Conservation (phyloP, 1,140 invertebrate genomes). For the Ceratosolen solmsi region DNA sequence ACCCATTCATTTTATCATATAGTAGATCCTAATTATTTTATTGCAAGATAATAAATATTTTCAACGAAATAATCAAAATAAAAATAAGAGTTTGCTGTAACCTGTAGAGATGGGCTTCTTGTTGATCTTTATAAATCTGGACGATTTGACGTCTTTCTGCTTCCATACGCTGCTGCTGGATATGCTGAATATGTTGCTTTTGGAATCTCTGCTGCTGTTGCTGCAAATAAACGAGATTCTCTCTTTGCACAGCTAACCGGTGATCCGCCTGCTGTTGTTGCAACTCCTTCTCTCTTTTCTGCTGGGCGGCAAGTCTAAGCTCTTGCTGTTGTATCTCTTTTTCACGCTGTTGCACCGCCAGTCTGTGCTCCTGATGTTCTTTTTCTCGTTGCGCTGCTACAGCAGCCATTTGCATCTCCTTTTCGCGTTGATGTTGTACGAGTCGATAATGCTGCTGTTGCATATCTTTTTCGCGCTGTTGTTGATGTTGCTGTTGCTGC, state of each 20-base stretch:
- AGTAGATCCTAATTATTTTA: no score
- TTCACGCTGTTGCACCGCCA: conserved; percentile 55
- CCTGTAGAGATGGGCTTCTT: conserved; percentile 44
- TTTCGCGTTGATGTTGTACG: conserved; percentile 62
- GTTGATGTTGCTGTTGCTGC: conserved; percentile 59
- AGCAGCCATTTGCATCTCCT: conserved; percentile 59
- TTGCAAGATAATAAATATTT: no score
- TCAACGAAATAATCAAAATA: no score
- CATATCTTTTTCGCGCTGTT: conserved; percentile 63
- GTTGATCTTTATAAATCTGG: conserved; percentile 45
- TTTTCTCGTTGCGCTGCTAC: conserved; percentile 49
- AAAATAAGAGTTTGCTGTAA: no score
- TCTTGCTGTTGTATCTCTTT: conserved; percentile 59
- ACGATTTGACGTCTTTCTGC: conserved; percentile 58
- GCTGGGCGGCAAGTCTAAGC: conserved; percentile 57
- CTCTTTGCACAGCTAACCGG: conserved; percentile 62
- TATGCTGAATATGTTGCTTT: conserved; percentile 66
- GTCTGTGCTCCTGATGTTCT: conserved; percentile 64
- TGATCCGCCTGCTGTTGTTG: conserved; percentile 64
- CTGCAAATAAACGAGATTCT: conserved; percentile 61
- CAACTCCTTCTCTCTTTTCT: conserved; percentile 65
- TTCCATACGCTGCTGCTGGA: conserved; percentile 62
- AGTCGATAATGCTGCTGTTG: conserved; percentile 60
- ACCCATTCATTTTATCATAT: no score
- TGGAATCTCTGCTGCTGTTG: conserved; percentile 69